Base-by-base conservation (phyloP, 35 echinoderm and acorn worm genomes). In the Ophiothrix spiculata region DNA sequence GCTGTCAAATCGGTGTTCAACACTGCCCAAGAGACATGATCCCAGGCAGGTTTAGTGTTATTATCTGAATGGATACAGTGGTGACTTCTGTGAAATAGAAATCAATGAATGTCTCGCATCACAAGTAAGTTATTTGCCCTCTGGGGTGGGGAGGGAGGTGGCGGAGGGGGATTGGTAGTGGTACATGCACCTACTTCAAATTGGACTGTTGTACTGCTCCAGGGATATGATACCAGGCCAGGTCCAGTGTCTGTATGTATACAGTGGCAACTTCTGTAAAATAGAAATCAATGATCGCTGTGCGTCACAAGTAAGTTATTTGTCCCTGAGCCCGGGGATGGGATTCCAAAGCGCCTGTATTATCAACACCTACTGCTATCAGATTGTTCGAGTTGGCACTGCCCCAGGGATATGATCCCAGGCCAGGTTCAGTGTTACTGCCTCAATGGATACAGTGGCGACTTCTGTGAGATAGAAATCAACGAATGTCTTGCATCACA, bases 261-360 rank as follows among this genome's bases (percentile, higher is more conserved):
- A 56, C 86, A 94, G 88, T 39, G 96, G 96, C 8, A 79, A 92
- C 84, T 80, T 86, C 80, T 99, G 96, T 46, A 85, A 94, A 75
- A 99, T 93, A 11, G 86, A 99, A 45, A 90, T 99, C 10, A 92
- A 98, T 56, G 86, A 91, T n/a, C 94, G 95, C 89, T 54, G 91
- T 15, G 75, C 85, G 17, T 87, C 93, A 15, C 60, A 69, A 28
- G 60, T 76, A 10, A 12, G 60, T 69, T n/a, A n/a, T n/a, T n/a
- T n/a, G n/a, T n/a, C n/a, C n/a, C n/a, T n/a, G n/a, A n/a, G n/a
- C n/a, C n/a, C n/a, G n/a, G n/a, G n/a, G 40, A 83, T 93, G 23
- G 94, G 96, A 87, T 77, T 75, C n/a, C 84, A 91, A 0, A 94
- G 92, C 60, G 92, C 96, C 0, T 99, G 96, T 84, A 99, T 89